Evolutionary conservation across 2,113 vertebrate species (phyloP), one percentile per base, ranked within the genome.

Genomic region (Cinclus mexicanus): DNA sequence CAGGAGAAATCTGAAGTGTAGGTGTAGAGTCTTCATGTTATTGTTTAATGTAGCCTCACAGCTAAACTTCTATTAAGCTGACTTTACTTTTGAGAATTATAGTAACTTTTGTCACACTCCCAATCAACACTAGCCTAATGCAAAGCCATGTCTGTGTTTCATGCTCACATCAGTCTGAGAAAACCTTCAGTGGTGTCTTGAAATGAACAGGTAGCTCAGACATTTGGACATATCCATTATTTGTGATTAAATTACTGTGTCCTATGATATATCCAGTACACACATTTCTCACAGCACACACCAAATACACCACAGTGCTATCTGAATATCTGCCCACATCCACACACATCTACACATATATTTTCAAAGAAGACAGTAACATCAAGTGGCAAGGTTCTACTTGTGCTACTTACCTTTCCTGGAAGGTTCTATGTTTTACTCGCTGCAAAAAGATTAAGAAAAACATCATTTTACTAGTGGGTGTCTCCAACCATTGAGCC

Each of bases 401-500:
- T 89, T 89, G 89, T 94, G 83, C 84, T 96, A 98, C 98, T 97
- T 96, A 97, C 98, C 96, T 98, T 86, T 98, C 98, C 90, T 95
- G 96, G 96, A 98, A 97, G 87, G 89, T 93, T 97, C 97, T 98
- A 79, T 98, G 97, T 94, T 98, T 98, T 90, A 98, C 96, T 96
- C 97, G 96, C 98, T 98, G 97, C 70, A 49, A 96, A 98, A 97
- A 94, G 74, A 96, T 96, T 79, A 96, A 95, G 94, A 96, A 91
- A 97, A 95, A 96, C 95, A 97, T 19, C 84, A 80, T 96, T 97
- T 98, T 97, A 97, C 76, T 93, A 95, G 91, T 91, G 71, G 85
- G 29, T 90, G 93, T 84, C 90, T 82, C 91, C 88, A 96, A 29
- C 24, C 71, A 79, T 41, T 55, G 41, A 94, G 33, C 46, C 68